Conservation (phyloP, 2,797 vertebrate genomes). For the Botia almorhae region DNA sequence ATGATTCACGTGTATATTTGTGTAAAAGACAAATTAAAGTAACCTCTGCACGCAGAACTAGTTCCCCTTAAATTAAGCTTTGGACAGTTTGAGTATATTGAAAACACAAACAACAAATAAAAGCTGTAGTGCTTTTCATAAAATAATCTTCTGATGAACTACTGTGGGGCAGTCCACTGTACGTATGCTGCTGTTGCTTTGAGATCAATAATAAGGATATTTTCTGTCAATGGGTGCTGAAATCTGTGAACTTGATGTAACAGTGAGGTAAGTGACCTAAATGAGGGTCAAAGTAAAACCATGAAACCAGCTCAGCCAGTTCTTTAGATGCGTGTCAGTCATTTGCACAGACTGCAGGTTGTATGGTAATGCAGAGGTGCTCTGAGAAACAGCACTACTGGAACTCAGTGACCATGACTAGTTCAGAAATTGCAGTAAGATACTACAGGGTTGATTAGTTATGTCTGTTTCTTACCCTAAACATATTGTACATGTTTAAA, state of each 20-base stretch:
- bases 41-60: too few species aligned
- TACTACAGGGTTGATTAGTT: not conserved
- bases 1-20: too few species aligned
- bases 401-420: not conserved
- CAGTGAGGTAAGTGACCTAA: constrained; percentile 11
- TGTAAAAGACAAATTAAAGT: too few species aligned
- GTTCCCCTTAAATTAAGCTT: too few species aligned
- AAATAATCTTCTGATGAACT: too few species aligned
- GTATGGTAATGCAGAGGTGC: not conserved
- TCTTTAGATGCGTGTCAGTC: not conserved
- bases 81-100: too few species aligned
- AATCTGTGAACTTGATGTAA: not conserved
- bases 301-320: constrained; percentile 68
- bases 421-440: not conserved
- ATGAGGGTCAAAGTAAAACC: constrained; percentile 49
- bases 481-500: constrained; percentile 4
- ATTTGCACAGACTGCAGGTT: constrained; percentile 8
- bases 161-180: too few species aligned
- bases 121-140: too few species aligned
- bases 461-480: constrained; percentile 1
- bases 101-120: too few species aligned
- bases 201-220: not conserved
- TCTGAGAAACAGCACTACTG: not conserved
- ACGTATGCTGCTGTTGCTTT: not conserved
- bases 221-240: not conserved